Conservation (phyloP, 2,113 vertebrate species). For the Microcebus jonahi region DNA sequence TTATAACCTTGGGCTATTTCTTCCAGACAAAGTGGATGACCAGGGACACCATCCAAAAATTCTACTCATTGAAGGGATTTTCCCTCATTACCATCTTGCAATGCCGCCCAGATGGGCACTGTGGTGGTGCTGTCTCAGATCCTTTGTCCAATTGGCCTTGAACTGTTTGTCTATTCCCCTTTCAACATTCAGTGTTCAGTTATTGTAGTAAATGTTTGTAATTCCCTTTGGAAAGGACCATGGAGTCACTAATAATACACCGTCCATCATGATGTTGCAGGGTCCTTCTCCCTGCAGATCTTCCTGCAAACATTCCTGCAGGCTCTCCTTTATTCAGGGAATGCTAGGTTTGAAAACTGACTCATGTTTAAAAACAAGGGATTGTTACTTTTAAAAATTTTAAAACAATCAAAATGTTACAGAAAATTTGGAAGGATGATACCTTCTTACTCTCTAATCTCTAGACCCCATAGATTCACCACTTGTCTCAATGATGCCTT, state of each 20-base stretch:
- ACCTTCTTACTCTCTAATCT: not conserved
- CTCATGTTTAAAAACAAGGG: not conserved
- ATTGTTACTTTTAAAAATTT: not conserved
- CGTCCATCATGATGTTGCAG: not conserved
- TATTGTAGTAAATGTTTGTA: no score
- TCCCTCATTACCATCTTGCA: not conserved
- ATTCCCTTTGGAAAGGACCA: not conserved
- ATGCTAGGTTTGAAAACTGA: not conserved
- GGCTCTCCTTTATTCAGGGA: not conserved
- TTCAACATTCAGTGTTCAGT: not conserved
- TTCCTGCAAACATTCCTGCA: not conserved
- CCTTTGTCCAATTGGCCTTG: not conserved
- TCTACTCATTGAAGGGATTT: not conserved
- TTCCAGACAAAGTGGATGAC: not conserved
- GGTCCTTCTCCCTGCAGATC: not conserved
- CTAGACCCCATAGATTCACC: not conserved
- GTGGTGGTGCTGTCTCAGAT: not conserved
- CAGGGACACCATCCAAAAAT: no score
- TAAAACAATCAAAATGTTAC: not conserved
- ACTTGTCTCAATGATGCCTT: not conserved
- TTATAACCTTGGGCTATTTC: not conserved
- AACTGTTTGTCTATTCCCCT: not conserved
- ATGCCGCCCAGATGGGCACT: no score
- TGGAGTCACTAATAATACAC: not conserved
- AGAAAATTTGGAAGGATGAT: not conserved